Base-by-base conservation (phyloP, 2,113 vertebrate species). In the Sitta europaea region DNA sequence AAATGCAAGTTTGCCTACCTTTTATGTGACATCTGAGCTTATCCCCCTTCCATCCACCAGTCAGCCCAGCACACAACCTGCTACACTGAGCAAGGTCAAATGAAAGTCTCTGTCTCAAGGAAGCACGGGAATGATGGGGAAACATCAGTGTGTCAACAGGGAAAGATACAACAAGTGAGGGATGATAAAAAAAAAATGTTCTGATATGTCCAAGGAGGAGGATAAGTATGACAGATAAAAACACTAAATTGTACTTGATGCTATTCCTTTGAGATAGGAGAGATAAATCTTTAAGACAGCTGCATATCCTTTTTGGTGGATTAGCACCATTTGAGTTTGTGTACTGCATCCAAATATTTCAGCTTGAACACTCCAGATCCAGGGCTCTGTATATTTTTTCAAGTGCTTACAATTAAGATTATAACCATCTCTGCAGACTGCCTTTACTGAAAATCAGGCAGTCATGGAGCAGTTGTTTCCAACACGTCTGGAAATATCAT, bases 321-420 rank as follows among this genome's bases (percentile, higher is more conserved):
- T 67, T 79, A 94, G 42, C 75, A 40, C 59, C 66, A 16, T 78
- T 55, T 25, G 54, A 22, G 14, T 68, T 74, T 86, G 58, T 50
- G 23, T 57, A 68, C 51, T 59, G 25, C 78, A 75, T 94, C 63
- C 91, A 90, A 11, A 84, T 94, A 76, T 54, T 85, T 90, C 7
- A 74, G 50, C 36, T 78, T 29, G 59, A 63, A 42, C 8, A 5
- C 66, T 66, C 9, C 47, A 88, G 57, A 83, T 95, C 23, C n/a
- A 91, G 55, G 42, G 31, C 51, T 78, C 8, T 45, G 36, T 92
- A 4, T 92, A 36, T 82, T 94, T 96, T 95, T 95, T 77, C 28
- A 22, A 96, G 67, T 84, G 95, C 84, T 91, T 83, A 29, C 9
- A 18, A 62, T 97, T 96, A 84, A 84, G 51, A 77, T 94, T 78